phyloP scores from a whole-genome alignment of 2,888 invertebrate genomes.

The Rugalucina vietnamica region DNA sequence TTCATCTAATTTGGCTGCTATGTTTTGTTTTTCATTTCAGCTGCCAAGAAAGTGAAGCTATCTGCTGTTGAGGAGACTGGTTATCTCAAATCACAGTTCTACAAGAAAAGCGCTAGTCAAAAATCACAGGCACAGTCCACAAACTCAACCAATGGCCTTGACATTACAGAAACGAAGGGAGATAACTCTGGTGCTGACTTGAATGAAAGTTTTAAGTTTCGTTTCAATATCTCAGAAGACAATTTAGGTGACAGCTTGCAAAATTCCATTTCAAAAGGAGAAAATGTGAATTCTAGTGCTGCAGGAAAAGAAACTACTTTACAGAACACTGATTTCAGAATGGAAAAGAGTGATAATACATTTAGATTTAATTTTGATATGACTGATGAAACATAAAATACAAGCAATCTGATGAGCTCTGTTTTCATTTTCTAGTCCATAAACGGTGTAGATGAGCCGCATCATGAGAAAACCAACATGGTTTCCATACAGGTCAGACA shows the following conservation, averaged over 20 bases:
- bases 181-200: slow-evolving; percentile 14
- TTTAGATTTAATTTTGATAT: slow-evolving; percentile 61
- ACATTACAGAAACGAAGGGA: background rate
- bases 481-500: too few relatives aligned
- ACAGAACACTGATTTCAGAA: slow-evolving; percentile 12
- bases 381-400: slow-evolving; percentile 34
- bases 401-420: too few relatives aligned
- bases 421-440: too few relatives aligned
- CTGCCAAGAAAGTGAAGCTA: slow-evolving; percentile 58
- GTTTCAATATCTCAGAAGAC: slow-evolving; percentile 32
- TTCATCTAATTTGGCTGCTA: background rate
- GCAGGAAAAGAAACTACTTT: background rate
- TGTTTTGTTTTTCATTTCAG: too few relatives aligned
- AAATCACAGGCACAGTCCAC: background rate
- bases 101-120: slow-evolving; percentile 54
- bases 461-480: too few relatives aligned
- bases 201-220: slow-evolving; percentile 44
- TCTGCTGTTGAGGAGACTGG: slow-evolving; percentile 34
- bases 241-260: background rate
- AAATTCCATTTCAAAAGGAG: background rate
- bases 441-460: too few relatives aligned
- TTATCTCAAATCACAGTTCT: slow-evolving; percentile 55
- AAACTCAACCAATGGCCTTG: background rate
- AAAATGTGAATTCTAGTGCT: background rate
- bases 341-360: slow-evolving; percentile 58